Percentiles rank a stretch among this genome's conserved stretches.
Conservation (phyloP, 1,140 invertebrate genomes). For the Drosophila kanapiae region DNA sequence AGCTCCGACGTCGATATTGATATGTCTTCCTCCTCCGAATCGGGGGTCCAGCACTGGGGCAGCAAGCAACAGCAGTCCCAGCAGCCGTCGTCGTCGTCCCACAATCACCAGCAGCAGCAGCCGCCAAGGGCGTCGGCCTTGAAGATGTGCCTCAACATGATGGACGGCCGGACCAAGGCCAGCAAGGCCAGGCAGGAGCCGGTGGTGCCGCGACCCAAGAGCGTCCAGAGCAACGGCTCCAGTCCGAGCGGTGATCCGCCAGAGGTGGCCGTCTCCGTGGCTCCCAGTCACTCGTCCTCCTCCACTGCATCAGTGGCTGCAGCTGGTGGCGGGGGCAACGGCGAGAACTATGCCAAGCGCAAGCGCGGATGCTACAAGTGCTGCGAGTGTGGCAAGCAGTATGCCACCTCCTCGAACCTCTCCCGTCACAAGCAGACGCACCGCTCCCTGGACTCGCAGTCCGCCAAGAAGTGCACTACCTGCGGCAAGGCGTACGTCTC, state of each 20-base stretch:
- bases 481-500: conserved; percentile 98
- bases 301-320: conserved; percentile 8
- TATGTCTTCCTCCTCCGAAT: conserved; percentile 84
- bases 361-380: conserved; percentile 93
- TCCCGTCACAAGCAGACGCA: conserved; percentile 99
- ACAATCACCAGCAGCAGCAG: conserved; percentile 24
- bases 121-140: conserved; percentile 63
- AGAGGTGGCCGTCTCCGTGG: conserved; percentile 9
- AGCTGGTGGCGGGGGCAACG: conserved; percentile 34
- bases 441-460: conserved; percentile 95
- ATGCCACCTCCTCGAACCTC: conserved; percentile 98
- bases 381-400: conserved; percentile 97
- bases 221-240: conserved; percentile 50
- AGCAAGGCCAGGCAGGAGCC: conserved; percentile 72
- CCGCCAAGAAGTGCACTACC: conserved; percentile 96
- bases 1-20: conserved; percentile 89
- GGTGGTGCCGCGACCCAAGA: conserved; percentile 46
- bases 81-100: conserved; percentile 39
- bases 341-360: conserved; percentile 89
- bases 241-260: conserved; percentile 42
- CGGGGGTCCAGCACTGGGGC: conserved; percentile 84
- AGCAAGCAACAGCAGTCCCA: conserved; percentile 34
- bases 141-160: conserved; percentile 75
- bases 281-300: conserved; percentile 12
- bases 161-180: conserved; percentile 83